Evolutionary conservation across 2,113 vertebrate genomes (phyloP).

Genomic region (Tragelaphus buxtoni): DNA sequence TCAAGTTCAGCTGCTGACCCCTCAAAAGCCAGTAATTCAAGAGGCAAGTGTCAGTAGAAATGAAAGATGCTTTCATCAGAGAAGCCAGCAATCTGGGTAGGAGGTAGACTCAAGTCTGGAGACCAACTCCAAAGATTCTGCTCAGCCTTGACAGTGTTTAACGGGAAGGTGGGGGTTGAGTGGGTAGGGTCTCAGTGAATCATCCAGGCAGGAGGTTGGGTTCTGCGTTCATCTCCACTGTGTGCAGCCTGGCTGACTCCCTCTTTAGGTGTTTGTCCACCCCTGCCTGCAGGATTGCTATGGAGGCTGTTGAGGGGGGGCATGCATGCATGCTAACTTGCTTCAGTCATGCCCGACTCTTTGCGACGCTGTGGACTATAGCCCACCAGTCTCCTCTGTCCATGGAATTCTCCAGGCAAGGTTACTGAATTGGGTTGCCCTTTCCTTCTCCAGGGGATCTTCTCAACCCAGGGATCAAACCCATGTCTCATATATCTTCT

Average conservation of each 20-base stretch:
- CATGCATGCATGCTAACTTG: not conserved
- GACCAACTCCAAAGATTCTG: not conserved
- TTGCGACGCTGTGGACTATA: accelerated
- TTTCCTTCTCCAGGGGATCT: not conserved
- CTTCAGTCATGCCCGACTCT: not conserved
- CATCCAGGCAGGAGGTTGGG: not conserved
- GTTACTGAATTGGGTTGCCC: not conserved
- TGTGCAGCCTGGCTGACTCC: not conserved
- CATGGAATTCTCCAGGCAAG: not conserved
- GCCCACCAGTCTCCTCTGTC: not conserved
- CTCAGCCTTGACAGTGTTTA: not conserved
- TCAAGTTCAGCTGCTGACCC: not conserved
- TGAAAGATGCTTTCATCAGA: not conserved
- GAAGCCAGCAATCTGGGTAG: not conserved
- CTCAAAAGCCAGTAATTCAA: not conserved
- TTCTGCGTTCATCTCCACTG: not conserved
- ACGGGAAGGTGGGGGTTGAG: not conserved
- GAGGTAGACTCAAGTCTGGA: not conserved
- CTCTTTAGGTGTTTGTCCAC: not conserved
- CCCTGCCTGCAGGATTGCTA: not conserved
- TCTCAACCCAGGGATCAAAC: not conserved
- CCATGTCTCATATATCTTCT: not conserved
- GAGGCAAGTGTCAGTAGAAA: not conserved
- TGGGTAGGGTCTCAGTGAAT: not conserved
- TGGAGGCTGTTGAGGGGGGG: not conserved